Evolutionary conservation across 2,113 vertebrate genomes (phyloP).

Genomic region (Crocuta crocuta): DNA sequence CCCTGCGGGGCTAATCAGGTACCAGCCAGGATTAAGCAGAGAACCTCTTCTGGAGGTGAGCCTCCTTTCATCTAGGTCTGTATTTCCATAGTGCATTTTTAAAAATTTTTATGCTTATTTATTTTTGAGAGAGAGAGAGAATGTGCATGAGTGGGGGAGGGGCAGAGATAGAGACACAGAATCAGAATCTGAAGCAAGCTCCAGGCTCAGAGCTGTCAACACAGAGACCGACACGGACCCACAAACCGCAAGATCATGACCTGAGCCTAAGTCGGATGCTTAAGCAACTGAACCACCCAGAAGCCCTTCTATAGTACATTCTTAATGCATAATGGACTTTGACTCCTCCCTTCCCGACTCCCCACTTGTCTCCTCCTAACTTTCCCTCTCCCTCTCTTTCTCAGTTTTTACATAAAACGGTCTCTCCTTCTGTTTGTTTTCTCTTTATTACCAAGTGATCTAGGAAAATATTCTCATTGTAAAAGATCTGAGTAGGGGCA

Average conservation of each 20-base stretch:
- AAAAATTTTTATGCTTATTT: too few species aligned
- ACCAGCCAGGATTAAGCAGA: neutral
- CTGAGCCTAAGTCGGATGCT: too few species aligned
- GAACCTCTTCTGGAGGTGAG: neutral
- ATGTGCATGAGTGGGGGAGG: too few species aligned
- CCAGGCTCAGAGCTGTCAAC: too few species aligned
- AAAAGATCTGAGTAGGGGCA: neutral
- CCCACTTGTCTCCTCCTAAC: too few species aligned
- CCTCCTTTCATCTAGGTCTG: neutral
- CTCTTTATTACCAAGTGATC: conserved; percentile 1
- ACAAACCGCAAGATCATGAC: too few species aligned
- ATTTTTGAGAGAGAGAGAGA: too few species aligned
- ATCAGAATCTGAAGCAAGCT: too few species aligned
- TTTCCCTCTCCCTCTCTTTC: neutral
- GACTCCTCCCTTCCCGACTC: neutral
- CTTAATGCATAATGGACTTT: neutral
- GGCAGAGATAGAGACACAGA: too few species aligned
- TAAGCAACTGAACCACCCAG: too few species aligned
- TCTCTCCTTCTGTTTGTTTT: neutral
- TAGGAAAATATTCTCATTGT: neutral
- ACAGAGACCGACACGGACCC: too few species aligned
- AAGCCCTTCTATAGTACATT: neutral
- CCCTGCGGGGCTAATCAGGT: neutral
- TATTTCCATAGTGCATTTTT: neutral
- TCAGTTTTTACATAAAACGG: neutral